A percentile compares a stretch with the other conserved stretches of the same genome.
These are phyloP conservation scores for Spisula subtruncata DNA, from an alignment of 2,888 invertebrate species.

Conservation along the genomic window DNA sequence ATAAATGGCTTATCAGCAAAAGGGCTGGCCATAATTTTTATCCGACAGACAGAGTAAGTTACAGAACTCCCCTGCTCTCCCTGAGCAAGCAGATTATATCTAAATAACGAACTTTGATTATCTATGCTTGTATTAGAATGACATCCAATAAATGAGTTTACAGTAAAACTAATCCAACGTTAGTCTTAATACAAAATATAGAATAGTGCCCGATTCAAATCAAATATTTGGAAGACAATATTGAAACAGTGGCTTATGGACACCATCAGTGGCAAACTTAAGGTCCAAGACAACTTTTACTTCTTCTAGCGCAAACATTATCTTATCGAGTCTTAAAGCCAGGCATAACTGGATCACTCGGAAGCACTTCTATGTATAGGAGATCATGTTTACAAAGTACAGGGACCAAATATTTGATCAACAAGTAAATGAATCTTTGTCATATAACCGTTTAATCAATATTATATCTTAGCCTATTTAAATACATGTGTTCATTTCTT, in stretches of 20 bases:
- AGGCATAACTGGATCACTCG: slow-evolving; percentile 26
- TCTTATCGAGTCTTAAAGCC: background rate
- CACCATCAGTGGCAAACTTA: background rate
- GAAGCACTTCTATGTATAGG: slow-evolving; percentile 15
- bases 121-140: too few species aligned
- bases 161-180: too few species aligned
- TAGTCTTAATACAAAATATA: too few species aligned
- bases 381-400: slow-evolving; percentile 31
- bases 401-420: slow-evolving; percentile 33
- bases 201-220: background rate
- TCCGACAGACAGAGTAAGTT: too few species aligned
- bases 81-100: too few species aligned
- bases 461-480: slow-evolving; percentile 21
- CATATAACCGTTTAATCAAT: slow-evolving; percentile 30
- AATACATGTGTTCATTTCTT: background rate
- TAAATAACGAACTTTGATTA: too few species aligned
- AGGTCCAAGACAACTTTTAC: background rate
- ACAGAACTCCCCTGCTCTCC: too few species aligned
- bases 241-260: background rate
- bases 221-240: background rate
- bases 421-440: slow-evolving; percentile 30
- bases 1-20: too few species aligned
- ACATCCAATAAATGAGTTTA: too few species aligned
- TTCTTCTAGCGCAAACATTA: background rate
- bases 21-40: too few species aligned